These are phyloP conservation scores for Amiota minor DNA, from an alignment of 2,888 invertebrate species.

Conservation along the genomic window DNA sequence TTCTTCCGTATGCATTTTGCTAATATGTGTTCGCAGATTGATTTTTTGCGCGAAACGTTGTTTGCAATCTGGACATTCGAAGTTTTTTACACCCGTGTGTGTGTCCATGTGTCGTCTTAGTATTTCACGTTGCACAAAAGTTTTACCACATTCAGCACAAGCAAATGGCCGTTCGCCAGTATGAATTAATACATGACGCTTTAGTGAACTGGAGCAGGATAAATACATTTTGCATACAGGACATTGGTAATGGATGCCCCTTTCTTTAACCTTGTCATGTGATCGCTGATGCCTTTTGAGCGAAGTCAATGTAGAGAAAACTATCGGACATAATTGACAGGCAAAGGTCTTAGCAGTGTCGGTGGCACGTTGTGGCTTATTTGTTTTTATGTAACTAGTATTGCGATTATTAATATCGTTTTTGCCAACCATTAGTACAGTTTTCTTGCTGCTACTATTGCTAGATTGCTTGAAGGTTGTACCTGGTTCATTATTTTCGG, in stretches of 20 bases:
- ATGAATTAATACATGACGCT: conserved; percentile 81
- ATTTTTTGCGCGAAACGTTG: conserved; percentile 84
- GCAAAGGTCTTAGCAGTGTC: conserved; percentile 76
- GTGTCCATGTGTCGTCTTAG: conserved; percentile 78
- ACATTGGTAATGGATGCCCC: conserved; percentile 75
- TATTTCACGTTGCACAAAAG: conserved; percentile 83
- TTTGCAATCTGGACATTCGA: conserved; percentile 79
- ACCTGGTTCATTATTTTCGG: no score
- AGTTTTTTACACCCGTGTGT: conserved; percentile 78
- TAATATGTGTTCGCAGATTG: conserved; percentile 78
- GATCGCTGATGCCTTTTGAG: conserved; percentile 78
- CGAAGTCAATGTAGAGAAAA: conserved; percentile 78
- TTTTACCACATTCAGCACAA: conserved; percentile 77
- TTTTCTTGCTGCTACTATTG: neutral
- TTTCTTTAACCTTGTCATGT: conserved; percentile 76
- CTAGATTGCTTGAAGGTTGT: no score
- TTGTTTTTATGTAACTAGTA: neutral
- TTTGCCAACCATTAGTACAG: neutral
- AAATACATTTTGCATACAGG: conserved; percentile 80
- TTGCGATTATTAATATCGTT: neutral
- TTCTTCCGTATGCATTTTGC: conserved; percentile 76
- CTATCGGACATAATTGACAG: conserved; percentile 79
- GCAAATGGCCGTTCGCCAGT: conserved; percentile 75
- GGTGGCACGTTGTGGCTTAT: conserved; percentile 44
- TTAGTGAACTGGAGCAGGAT: conserved; percentile 78